These are phyloP conservation scores for Siphamia tubifer DNA, from an alignment of 2,113 vertebrate genomes.

Conservation along the genomic window DNA sequence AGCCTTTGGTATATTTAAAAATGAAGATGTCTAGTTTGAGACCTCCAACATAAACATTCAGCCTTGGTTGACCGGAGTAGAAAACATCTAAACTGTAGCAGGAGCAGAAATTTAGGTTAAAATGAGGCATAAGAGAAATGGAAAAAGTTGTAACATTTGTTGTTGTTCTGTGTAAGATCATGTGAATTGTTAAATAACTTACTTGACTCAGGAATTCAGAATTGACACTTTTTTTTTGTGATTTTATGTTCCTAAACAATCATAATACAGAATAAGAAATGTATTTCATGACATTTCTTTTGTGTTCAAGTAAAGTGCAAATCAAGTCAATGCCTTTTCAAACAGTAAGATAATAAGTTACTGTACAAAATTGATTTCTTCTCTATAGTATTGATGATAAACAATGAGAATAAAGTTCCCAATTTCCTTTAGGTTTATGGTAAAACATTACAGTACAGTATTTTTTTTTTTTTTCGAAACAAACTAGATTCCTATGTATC, in stretches of 20 bases:
- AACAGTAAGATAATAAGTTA: constrained; percentile 34
- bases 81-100: not conserved
- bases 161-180: not conserved
- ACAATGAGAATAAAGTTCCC: not conserved
- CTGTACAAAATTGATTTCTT: constrained; percentile 29
- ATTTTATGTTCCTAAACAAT: constrained; percentile 26
- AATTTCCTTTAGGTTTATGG: not conserved
- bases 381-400: constrained; percentile 14
- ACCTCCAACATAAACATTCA: constrained; percentile 49
- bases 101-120: too few relatives aligned
- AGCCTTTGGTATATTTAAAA: constrained; percentile 41
- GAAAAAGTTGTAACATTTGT: too few relatives aligned
- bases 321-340: constrained; percentile 46
- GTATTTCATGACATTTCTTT: constrained; percentile 33
- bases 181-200: not conserved
- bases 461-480: constrained; percentile 11
- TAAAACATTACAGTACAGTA: constrained; percentile 10
- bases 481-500: constrained; percentile 3
- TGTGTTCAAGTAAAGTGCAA: constrained; percentile 56
- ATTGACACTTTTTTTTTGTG: not conserved
- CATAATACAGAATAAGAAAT: constrained; percentile 40
- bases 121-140: too few relatives aligned
- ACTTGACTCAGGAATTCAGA: not conserved
- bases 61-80: not conserved
- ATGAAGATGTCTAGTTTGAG: constrained; percentile 45